Evolutionary conservation across 2,113 vertebrate genomes (phyloP).

Genomic region (Seriola quinqueradiata): DNA sequence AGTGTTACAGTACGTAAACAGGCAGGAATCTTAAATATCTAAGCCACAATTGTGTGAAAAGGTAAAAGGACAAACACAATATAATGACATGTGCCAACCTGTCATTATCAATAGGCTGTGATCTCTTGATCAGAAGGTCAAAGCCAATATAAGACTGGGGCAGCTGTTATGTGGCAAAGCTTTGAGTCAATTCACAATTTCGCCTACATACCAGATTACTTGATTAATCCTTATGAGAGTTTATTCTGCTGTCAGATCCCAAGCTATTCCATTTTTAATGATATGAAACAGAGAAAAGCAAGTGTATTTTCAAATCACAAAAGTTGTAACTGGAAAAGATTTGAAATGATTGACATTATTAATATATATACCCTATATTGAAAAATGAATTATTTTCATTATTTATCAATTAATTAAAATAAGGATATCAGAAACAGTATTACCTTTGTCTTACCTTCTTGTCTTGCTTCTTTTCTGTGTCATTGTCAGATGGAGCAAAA

Average conservation of each 20-base stretch:
- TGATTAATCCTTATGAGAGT: neutral
- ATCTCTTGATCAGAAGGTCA: no score
- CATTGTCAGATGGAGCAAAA: constrained; percentile 69
- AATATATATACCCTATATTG: no score
- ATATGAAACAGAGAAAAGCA: neutral
- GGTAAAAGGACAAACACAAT: no score
- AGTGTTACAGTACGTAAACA: no score
- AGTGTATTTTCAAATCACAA: neutral
- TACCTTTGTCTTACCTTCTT: neutral
- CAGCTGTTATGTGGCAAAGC: no score
- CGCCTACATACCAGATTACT: neutral
- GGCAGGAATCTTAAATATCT: no score
- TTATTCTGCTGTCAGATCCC: neutral
- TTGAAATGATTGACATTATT: neutral
- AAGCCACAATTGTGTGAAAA: no score
- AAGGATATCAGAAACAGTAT: neutral
- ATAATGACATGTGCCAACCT: no score
- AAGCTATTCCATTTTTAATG: neutral
- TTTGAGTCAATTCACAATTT: no score
- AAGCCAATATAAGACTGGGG: no score
- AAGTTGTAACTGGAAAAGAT: neutral
- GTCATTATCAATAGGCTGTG: no score
- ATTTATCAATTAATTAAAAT: neutral
- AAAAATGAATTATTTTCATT: neutral
- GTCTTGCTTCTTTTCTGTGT: neutral